A percentile compares a stretch with the other conserved stretches of the same genome.
phyloP scores from a whole-genome alignment of 2,113 vertebrate species.

The Toxotes jaculatrix region DNA sequence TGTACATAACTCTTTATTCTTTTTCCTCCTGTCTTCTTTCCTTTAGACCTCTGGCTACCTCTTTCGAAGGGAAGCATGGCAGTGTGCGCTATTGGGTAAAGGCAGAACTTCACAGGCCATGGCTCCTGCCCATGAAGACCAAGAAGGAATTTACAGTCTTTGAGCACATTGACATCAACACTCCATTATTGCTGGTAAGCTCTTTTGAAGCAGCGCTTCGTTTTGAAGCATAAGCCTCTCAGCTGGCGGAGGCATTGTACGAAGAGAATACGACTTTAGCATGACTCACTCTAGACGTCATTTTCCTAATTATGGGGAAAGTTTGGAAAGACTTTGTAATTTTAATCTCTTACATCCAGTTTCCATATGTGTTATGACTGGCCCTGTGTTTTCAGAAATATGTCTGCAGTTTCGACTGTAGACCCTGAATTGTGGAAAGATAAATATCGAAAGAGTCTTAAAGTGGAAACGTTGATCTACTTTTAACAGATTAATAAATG shows the following conservation, averaged over 20 bases:
- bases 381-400: background rate
- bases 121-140: slow-evolving; percentile 99
- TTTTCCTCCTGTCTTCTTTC: slow-evolving; percentile 64
- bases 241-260: background rate
- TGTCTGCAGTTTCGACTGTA: background rate
- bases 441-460: background rate
- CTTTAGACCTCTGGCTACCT: slow-evolving; percentile 99
- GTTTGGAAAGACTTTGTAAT: slow-evolving; percentile 5
- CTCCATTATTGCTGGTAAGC: slow-evolving; percentile 98
- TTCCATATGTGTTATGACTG: background rate
- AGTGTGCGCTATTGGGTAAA: slow-evolving; percentile 99
- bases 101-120: slow-evolving; percentile 98
- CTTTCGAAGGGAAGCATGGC: slow-evolving; percentile 99
- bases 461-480: background rate
- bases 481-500: background rate
- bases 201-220: background rate
- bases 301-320: slow-evolving; percentile 20
- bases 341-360: background rate
- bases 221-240: background rate
- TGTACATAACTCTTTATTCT: background rate
- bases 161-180: slow-evolving; percentile 99
- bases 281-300: background rate
- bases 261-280: background rate
- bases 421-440: background rate
- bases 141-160: slow-evolving; percentile 99